Evolutionary conservation across 2,888 invertebrate genomes (phyloP).

Genomic region (Folsomia candida): DNA sequence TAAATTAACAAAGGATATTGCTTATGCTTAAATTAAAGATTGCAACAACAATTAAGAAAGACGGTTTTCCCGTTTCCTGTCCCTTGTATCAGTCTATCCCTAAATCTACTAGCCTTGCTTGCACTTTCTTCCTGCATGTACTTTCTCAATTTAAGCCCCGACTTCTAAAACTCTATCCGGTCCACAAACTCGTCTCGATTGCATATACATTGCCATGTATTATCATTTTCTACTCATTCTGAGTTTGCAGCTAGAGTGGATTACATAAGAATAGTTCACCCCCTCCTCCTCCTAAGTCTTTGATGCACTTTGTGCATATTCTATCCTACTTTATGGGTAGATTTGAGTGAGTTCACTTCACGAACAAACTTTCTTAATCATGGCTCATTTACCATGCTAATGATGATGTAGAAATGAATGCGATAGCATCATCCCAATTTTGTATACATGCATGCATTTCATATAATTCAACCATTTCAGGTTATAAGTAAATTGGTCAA

Average conservation of each 20-base stretch:
- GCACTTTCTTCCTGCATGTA: neutral
- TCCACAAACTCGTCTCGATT: neutral
- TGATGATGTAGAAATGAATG: slow-evolving; percentile 28
- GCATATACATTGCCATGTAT: too few relatives aligned
- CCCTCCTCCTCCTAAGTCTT: neutral
- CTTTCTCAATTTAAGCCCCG: neutral
- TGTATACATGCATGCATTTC: neutral
- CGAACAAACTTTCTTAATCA: slow-evolving; percentile 14
- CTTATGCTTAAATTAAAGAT: neutral
- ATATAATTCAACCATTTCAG: slow-evolving; percentile 4
- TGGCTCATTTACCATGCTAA: slow-evolving; percentile 39
- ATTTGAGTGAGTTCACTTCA: neutral
- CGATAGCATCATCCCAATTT: neutral
- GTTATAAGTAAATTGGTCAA: slow-evolving; percentile 8
- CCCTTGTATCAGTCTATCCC: too few relatives aligned
- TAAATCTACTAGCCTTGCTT: too few relatives aligned
- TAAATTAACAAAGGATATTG: neutral
- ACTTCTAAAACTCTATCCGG: neutral
- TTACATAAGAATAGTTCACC: neutral
- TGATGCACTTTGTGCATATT: neutral
- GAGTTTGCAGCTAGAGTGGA: too few relatives aligned
- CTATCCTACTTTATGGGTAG: neutral
- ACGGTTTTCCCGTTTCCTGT: neutral
- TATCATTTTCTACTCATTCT: neutral
- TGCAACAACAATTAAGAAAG: too few relatives aligned